A percentile compares a stretch with the other conserved stretches of the same genome.
Conservation (phyloP, 2,113 vertebrate genomes). For the Grus americana region DNA sequence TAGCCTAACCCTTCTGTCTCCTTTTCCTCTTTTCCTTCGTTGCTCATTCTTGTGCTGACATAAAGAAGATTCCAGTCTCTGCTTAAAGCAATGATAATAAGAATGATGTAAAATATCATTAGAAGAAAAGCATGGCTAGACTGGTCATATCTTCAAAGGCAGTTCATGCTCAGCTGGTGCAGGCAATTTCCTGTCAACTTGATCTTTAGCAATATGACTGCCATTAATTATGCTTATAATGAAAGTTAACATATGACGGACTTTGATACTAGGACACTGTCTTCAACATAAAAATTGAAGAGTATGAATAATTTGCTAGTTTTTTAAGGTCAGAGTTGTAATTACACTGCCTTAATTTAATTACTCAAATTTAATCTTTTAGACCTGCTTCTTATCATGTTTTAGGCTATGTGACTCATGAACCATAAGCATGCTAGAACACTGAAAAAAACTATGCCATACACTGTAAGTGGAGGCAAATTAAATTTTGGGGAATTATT, state of each 20-base stretch:
- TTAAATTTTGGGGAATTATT: not conserved
- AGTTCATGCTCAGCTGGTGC: not conserved
- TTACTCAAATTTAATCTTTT: slow-evolving; percentile 45
- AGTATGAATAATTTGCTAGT: not conserved
- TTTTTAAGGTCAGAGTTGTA: slow-evolving; percentile 47
- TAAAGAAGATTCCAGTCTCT: not conserved
- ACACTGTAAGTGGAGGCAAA: not conserved
- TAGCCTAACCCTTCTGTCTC: not conserved
- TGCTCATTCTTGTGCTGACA: not conserved
- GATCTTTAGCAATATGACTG: not conserved
- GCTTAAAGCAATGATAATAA: not conserved
- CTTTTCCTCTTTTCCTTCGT: not conserved
- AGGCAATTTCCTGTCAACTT: not conserved
- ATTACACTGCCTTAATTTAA: slow-evolving; percentile 32
- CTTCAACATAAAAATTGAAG: not conserved
- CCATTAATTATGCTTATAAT: not conserved
- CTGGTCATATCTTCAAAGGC: not conserved
- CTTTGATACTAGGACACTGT: not conserved
- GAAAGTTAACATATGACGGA: not conserved
- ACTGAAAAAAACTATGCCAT: not conserved
- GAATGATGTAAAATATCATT: not conserved
- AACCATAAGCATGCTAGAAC: not conserved
- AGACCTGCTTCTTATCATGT: not conserved
- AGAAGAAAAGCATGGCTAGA: not conserved
- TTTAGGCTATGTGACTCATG: slow-evolving; percentile 12